Evolutionary conservation across 2,797 vertebrate species (phyloP), one percentile per base, ranked within the genome.

Genomic region (Anniella stebbinsi): DNA sequence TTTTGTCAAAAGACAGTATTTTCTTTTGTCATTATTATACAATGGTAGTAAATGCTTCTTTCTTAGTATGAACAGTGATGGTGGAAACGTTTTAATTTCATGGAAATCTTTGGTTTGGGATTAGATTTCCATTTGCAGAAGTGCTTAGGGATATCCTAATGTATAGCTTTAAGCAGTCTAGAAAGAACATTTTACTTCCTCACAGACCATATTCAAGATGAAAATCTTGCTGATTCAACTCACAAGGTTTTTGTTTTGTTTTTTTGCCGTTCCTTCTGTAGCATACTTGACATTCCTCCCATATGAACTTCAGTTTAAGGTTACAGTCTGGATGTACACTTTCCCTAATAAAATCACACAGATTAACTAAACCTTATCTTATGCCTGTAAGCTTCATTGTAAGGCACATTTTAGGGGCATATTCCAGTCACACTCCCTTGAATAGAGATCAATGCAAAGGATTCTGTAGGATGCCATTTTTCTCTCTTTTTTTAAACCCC

Each of bases 1-100:
- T 30, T 30, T 91, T 92, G 91, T 94, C 70, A 70, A 84, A 87
- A 92, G 82, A 45, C 9, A 3, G 89, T 2, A 38, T 0, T 33
- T 82, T 93, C 78, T 70, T 85, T 88, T 48, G 0, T 90, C 10
- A 87, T 23, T 82, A 36, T 92, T 75, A 54, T 45, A 84, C 3
- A 23, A 0, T n/a, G 75, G 0, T 88, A 85, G 1, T 88, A 70
- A 86, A 88, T 18, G 41, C 0, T 3, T 80, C 41, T n/a, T 70
- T 92, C 80, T 87, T 0, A 48, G 70, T 91, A 45, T 80, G 10
- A 87, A 51, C 86, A 87, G 45, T 92, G 36, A 63, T 0, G 72
- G 87, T 45, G 78, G 80, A 92, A 92, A 33, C 8, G 0, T 81
- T 81, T 81, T 36, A n/a, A 73, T 90, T 66, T 87, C 28, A 89